These are phyloP conservation scores for Adelphocoris suturalis DNA, from an alignment of 2,888 invertebrate species.

Conservation along the genomic window DNA sequence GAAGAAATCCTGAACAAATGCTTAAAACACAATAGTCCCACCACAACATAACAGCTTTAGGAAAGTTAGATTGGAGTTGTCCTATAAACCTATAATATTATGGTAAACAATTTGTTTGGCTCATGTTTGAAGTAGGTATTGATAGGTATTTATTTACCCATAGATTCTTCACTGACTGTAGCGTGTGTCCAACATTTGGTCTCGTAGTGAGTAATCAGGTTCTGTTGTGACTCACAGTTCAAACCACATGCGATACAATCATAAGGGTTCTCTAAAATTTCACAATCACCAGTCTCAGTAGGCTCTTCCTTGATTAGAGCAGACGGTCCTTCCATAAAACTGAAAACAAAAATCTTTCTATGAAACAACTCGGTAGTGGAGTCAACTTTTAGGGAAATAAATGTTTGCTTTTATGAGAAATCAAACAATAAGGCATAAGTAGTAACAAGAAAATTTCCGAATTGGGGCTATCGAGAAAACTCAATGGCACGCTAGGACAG, in stretches of 20 bases:
- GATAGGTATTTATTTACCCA: neutral
- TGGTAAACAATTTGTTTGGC: too few species aligned
- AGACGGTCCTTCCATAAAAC: neutral
- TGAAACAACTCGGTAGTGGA: neutral
- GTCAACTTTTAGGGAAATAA: neutral
- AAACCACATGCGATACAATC: constrained; percentile 38
- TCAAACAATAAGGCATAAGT: neutral
- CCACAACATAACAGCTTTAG: too few species aligned
- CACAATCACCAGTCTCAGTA: neutral
- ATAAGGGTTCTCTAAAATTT: constrained; percentile 27
- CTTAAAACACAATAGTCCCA: too few species aligned
- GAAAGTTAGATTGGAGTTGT: too few species aligned
- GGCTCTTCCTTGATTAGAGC: neutral
- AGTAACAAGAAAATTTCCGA: neutral
- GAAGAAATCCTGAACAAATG: too few species aligned
- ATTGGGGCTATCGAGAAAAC: neutral
- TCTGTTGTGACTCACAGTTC: constrained; percentile 34
- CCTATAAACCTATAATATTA: too few species aligned
- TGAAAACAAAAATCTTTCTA: neutral
- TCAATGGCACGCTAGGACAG: neutral
- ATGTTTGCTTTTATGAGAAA: neutral
- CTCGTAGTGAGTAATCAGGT: constrained; percentile 35
- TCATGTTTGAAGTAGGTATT: too few species aligned
- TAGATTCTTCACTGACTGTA: neutral
- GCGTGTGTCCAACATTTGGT: neutral